These are phyloP conservation scores for Eulemur rubriventer DNA, from an alignment of 2,797 vertebrate genomes.

Conservation along the genomic window DNA sequence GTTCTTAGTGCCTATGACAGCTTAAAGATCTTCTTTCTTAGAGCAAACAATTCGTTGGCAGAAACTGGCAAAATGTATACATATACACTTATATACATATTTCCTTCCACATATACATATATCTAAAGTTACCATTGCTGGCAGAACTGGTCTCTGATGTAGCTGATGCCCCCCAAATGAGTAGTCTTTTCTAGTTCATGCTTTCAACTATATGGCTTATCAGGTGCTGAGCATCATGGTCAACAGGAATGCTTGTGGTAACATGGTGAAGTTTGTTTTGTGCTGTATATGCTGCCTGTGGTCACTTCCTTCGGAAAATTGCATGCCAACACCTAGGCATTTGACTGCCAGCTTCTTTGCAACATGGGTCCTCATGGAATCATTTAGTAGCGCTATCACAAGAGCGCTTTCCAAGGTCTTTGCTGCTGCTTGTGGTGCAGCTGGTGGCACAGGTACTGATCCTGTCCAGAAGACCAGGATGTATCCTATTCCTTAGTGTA, in stretches of 20 bases:
- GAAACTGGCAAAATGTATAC: not conserved
- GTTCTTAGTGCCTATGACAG: not conserved
- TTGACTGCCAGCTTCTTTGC: not conserved
- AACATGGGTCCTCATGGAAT: not conserved
- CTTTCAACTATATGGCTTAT: not conserved
- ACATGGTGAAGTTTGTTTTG: not conserved
- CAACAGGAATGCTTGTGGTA: not conserved
- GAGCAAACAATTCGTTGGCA: not conserved
- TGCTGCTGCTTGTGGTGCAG: too few relatives aligned
- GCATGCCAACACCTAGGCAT: not conserved
- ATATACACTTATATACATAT: not conserved
- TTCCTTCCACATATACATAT: not conserved
- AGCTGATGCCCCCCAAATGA: not conserved
- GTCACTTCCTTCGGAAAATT: not conserved
- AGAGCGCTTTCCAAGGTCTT: not conserved
- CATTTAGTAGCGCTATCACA: not conserved
- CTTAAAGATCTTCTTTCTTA: not conserved
- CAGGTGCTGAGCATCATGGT: not conserved
- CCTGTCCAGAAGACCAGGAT: not conserved
- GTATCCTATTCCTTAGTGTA: not conserved
- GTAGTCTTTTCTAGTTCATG: not conserved
- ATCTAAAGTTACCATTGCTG: not conserved
- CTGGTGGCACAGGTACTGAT: not conserved
- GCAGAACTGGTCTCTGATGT: not conserved
- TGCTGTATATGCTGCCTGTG: fast-evolving